Evolutionary conservation across 2,888 invertebrate genomes (phyloP).

Genomic region (Thecocarcelia acutangulata): DNA sequence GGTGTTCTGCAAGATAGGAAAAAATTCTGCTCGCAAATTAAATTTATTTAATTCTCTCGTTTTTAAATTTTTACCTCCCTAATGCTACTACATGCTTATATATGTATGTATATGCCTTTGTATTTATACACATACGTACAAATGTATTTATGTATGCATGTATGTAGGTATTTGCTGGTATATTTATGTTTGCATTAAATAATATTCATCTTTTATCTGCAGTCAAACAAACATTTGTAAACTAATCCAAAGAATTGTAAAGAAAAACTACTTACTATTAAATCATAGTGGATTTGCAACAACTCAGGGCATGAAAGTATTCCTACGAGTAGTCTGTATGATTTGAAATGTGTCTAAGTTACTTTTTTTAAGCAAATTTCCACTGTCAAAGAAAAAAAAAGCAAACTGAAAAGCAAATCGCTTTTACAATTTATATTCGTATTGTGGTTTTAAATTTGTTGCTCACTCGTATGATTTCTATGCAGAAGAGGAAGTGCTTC

Average conservation of each 20-base stretch:
- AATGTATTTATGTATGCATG: not conserved
- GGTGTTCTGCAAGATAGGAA: no score
- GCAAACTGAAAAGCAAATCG: constrained; percentile 57
- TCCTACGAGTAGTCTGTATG: constrained; percentile 4
- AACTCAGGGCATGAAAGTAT: constrained; percentile 22
- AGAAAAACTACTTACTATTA: constrained; percentile 29
- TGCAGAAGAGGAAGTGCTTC: constrained; percentile 71
- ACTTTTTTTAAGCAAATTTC: constrained; percentile 54
- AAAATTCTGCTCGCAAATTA: no score
- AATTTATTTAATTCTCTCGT: no score
- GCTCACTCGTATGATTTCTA: constrained; percentile 66
- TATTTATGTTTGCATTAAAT: not conserved
- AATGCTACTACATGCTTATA: no score
- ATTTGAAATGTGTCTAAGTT: constrained; percentile 42
- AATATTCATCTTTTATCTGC: constrained; percentile 10
- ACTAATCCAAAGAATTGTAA: constrained; percentile 45
- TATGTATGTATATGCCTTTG: not conserved
- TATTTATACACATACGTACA: not conserved
- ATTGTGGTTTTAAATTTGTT: constrained; percentile 64
- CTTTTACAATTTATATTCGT: constrained; percentile 62
- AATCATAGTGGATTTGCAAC: constrained; percentile 38
- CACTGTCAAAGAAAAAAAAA: constrained; percentile 34
- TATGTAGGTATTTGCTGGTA: no score
- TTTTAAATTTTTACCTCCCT: no score
- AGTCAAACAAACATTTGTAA: not conserved